Percentiles rank a stretch among this genome's conserved stretches.
Evolutionary conservation across 1,140 invertebrate genomes (phyloP).

Genomic region (Chelonus insularis): DNA sequence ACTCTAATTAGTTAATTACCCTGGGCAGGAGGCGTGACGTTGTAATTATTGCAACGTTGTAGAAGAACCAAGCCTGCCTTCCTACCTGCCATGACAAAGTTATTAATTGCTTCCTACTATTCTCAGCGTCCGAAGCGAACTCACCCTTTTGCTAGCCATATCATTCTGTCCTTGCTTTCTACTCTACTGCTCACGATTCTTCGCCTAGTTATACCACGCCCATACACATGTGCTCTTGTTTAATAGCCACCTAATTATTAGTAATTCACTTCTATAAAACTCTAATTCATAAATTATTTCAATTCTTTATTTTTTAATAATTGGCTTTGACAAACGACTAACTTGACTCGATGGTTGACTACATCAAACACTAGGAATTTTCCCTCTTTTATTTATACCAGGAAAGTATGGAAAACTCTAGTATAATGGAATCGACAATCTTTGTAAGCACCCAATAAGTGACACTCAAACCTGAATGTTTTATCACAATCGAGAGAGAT

Average conservation of each 20-base stretch:
- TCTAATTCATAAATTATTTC: no score
- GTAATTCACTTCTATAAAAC: no score
- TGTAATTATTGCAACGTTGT: slow-evolving; percentile 55
- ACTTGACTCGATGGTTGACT: no score
- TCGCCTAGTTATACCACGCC: slow-evolving; percentile 9
- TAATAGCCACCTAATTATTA: background rate
- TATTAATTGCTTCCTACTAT: slow-evolving; percentile 58
- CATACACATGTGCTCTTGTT: background rate
- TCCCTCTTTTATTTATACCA: background rate
- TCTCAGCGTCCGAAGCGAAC: slow-evolving; percentile 33
- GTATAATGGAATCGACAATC: background rate
- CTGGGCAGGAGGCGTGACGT: slow-evolving; percentile 54
- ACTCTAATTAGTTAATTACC: slow-evolving; percentile 51
- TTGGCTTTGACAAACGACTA: no score
- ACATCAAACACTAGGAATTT: no score
- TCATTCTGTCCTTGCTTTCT: slow-evolving; percentile 18
- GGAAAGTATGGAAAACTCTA: background rate
- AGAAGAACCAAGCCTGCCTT: slow-evolving; percentile 35
- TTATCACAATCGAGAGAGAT: slow-evolving; percentile 15
- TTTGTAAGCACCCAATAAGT: background rate
- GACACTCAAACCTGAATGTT: background rate
- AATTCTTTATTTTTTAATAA: no score
- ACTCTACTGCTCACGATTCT: slow-evolving; percentile 24
- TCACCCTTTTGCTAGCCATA: slow-evolving; percentile 8
- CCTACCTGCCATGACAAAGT: slow-evolving; percentile 51